Percentiles rank a stretch among this genome's conserved stretches.
phyloP scores from a whole-genome alignment of 2,797 vertebrate species.

The Dicrostonyx torquatus region DNA sequence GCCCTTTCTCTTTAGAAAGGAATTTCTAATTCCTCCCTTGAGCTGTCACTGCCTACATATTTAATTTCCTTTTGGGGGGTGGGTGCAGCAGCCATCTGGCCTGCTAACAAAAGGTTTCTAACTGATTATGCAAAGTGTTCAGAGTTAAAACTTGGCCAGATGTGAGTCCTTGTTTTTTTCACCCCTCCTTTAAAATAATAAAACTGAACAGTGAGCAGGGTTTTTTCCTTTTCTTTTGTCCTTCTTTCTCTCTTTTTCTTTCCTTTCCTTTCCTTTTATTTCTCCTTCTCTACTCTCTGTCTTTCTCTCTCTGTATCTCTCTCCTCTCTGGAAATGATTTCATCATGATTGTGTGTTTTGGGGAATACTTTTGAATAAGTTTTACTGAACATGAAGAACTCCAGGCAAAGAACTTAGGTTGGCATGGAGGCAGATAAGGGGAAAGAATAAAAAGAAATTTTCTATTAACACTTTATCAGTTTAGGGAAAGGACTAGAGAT shows the following conservation, averaged over 20 bases:
- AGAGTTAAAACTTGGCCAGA: constrained; percentile 72
- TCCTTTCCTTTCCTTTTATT: neutral
- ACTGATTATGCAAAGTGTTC: constrained; percentile 77
- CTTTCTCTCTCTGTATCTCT: too few relatives aligned
- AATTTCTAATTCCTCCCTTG: constrained; percentile 71
- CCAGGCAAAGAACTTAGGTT: neutral
- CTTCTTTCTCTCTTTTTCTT: neutral
- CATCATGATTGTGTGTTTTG: neutral
- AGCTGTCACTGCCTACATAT: constrained; percentile 62
- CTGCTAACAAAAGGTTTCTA: constrained; percentile 75
- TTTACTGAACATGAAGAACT: constrained; percentile 24
- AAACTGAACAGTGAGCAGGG: neutral
- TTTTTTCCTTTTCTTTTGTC: neutral
- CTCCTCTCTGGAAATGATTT: constrained; percentile 20
- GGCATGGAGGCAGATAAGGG: neutral
- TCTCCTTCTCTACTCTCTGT: neutral
- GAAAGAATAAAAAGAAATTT: neutral
- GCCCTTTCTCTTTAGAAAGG: constrained; percentile 71
- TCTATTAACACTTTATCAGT: neutral
- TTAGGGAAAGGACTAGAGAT: neutral
- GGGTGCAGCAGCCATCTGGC: constrained; percentile 73
- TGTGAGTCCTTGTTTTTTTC: constrained; percentile 60
- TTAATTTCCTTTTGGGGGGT: constrained; percentile 75
- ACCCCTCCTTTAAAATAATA: constrained; percentile 57
- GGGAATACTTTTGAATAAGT: constrained; percentile 46